These are phyloP conservation scores for Apodemus speciosus DNA, from an alignment of 2,113 vertebrate species.

Conservation along the genomic window DNA sequence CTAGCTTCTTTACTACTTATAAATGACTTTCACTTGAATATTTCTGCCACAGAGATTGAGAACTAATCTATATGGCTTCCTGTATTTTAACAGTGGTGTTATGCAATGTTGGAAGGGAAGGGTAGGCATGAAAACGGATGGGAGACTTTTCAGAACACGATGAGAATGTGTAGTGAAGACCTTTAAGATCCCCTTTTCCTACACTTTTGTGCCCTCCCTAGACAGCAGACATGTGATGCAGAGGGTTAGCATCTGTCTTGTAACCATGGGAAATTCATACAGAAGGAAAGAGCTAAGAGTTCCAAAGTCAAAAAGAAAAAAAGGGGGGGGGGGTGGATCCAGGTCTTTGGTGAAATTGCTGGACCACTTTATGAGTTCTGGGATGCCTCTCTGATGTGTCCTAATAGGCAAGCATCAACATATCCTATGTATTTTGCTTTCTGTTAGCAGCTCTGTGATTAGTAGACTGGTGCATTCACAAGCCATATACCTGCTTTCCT, in stretches of 20 bases:
- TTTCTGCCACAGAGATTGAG: background rate
- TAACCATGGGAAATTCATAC: background rate
- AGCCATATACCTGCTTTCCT: background rate
- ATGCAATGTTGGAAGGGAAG: background rate
- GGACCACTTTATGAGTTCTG: background rate
- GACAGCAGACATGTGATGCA: accelerated
- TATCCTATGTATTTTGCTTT: background rate
- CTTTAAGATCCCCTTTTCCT: background rate
- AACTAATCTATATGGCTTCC: background rate
- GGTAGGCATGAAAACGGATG: background rate
- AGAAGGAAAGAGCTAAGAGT: background rate
- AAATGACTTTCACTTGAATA: background rate
- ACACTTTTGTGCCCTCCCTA: background rate
- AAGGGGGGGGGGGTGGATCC: background rate
- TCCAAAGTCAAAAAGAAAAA: background rate
- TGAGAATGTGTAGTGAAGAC: background rate
- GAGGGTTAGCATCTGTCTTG: background rate
- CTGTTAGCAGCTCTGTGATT: background rate
- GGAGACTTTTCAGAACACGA: background rate
- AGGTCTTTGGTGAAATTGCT: background rate
- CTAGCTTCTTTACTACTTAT: background rate
- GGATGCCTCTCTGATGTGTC: background rate
- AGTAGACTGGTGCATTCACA: background rate
- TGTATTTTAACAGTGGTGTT: background rate
- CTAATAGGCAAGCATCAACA: background rate